These are phyloP conservation scores for Saccostrea echinata DNA, from an alignment of 1,140 invertebrate species.

Conservation along the genomic window DNA sequence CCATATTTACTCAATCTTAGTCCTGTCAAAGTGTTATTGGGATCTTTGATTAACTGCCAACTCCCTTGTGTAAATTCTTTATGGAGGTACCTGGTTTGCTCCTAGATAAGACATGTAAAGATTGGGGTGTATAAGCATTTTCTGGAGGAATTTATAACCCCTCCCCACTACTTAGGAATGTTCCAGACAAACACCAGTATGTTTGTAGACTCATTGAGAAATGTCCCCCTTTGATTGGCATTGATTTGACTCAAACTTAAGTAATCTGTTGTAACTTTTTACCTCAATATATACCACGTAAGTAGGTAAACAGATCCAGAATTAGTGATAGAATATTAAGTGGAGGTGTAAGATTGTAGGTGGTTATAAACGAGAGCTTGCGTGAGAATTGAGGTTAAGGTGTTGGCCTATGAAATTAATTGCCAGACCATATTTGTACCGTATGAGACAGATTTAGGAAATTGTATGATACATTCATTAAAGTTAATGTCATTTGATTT, in stretches of 20 bases:
- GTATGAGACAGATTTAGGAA: not conserved
- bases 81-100: not conserved
- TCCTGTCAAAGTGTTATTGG: not conserved
- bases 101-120: not conserved
- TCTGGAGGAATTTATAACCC: constrained; percentile 16
- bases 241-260: constrained; percentile 1
- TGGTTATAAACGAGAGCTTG: not conserved
- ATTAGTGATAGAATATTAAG: not conserved
- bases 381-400: not conserved
- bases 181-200: not conserved
- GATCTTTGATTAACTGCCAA: constrained; percentile 8
- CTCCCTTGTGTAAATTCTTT: not conserved
- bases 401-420: not conserved
- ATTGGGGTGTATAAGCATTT: constrained; percentile 15
- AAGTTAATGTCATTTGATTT: too few relatives aligned
- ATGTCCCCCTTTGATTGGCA: not conserved
- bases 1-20: not conserved
- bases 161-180: constrained; percentile 30
- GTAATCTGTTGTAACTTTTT: not conserved
- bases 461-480: too few relatives aligned
- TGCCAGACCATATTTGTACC: not conserved
- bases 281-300: not conserved
- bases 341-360: not conserved
- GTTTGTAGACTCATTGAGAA: not conserved
- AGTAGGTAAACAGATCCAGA: not conserved